Conservation (phyloP, 2,888 invertebrate genomes). For the Sceliomorpha sp. region DNA sequence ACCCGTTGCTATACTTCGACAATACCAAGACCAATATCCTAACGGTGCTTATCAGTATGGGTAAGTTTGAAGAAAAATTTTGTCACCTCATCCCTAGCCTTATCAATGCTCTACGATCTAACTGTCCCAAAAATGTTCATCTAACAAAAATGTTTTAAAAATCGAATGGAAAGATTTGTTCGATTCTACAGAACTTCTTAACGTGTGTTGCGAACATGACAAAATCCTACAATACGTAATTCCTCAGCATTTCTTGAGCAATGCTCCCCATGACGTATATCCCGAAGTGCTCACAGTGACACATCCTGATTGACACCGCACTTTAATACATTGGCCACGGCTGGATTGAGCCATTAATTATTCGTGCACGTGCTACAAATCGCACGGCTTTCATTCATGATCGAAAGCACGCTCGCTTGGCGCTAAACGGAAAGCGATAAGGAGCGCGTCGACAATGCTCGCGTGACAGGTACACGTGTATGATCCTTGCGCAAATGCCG, state of each 20-base stretch:
- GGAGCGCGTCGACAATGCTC: slow-evolving; percentile 47
- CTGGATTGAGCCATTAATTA: slow-evolving; percentile 42
- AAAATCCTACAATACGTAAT: slow-evolving; percentile 2
- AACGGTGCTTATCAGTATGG: slow-evolving; percentile 78
- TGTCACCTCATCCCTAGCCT: background rate
- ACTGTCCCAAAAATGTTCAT: no score
- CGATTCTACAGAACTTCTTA: no score
- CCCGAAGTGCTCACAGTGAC: background rate
- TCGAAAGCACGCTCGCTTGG: slow-evolving; percentile 36
- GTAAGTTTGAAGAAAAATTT: slow-evolving; percentile 61
- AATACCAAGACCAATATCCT: slow-evolving; percentile 72
- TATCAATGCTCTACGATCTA: no score
- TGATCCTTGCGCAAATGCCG: slow-evolving; percentile 52
- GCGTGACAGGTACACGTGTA: slow-evolving; percentile 59
- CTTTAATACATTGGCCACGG: slow-evolving; percentile 21
- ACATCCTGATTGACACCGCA: slow-evolving; percentile 5
- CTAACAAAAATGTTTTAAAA: no score
- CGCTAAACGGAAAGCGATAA: slow-evolving; percentile 44
- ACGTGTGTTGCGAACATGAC: background rate
- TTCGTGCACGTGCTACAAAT: slow-evolving; percentile 40
- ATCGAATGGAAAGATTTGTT: no score
- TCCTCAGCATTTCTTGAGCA: slow-evolving; percentile 5
- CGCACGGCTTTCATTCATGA: slow-evolving; percentile 37
- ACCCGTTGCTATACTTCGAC: slow-evolving; percentile 74
- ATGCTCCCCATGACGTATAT: background rate